Base-by-base conservation (phyloP, 1,140 invertebrate species). In the Drosophila melanogaster region DNA sequence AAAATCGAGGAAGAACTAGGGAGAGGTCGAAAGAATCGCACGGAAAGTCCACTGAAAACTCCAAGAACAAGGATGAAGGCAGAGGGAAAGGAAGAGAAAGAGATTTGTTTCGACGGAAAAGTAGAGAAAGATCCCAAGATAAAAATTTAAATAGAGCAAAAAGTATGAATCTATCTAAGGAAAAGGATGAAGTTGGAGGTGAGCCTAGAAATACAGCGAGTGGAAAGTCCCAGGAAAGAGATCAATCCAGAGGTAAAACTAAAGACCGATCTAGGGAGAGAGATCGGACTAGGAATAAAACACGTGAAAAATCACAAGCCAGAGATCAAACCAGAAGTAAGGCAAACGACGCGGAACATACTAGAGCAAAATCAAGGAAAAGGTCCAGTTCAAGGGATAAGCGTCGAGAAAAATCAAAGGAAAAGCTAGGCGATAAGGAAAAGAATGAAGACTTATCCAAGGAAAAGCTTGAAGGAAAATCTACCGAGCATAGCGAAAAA, bases 301-400 rank as follows among this genome's bases (percentile, higher is more conserved):
- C n/a, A 5, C 47, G 15, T 12, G 47, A 61, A 22, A 30, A 2
- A n/a, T 33, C 26, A 4, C 46, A 19, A 12, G 35, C 4, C 24
- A 51, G 24, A 12, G 58, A 61, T 51, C 15, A 14, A 19, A n/a
- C 0, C 6, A 53, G 10, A 43, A 37, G 26, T 30, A 51, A 14
- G 35, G 10, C 19, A 7, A 50, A 7, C 8, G 58, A 51, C 7
- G 11, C 4, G 4, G n/a, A 43, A 3, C 12, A 12, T 4, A 44
- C 12, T 11, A 15, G 54, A 3, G 40, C 24, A 7, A 46, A 46
- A 10, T 26, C 53, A 3, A 59, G 24, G 30, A 19, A 38, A 11
- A 37, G 61, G n/a, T 44, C 47, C 8, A 54, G 24, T 24, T 46
- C 62, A 4, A 67, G 49, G 14, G 33, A 61, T 2, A 61, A 26